Conservation (phyloP, 2,888 invertebrate species). For the Eudasyphora cyanicolor region DNA sequence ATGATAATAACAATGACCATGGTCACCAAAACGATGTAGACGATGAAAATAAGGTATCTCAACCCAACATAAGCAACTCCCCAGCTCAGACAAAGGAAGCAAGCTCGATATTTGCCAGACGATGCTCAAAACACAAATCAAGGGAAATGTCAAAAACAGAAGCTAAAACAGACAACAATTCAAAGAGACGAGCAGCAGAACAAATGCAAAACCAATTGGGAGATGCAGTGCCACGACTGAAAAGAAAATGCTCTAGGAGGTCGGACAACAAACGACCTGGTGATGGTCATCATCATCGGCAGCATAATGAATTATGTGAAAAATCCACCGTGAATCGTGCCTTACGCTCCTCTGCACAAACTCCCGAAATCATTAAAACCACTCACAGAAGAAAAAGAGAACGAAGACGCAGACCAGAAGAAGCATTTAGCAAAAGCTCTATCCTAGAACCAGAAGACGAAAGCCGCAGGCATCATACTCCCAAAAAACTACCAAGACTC, state of each 20-base stretch:
- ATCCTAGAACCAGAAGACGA: neutral
- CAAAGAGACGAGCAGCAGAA: neutral
- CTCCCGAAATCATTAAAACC: neutral
- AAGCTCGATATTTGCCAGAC: neutral
- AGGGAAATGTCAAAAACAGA: neutral
- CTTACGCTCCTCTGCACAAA: neutral
- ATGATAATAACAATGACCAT: neutral
- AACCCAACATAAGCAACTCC: no score
- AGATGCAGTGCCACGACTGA: neutral
- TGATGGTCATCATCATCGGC: neutral
- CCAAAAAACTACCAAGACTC: neutral
- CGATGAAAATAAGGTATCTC: neutral
- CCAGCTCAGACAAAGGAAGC: neutral
- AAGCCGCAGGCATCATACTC: neutral
- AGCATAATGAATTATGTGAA: neutral
- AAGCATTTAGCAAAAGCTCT: neutral
- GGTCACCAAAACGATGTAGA: neutral
- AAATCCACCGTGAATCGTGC: neutral
- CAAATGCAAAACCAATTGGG: neutral
- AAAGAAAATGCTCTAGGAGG: neutral
- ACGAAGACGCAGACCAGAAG: neutral
- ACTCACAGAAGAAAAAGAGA: neutral
- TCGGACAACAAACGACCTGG: neutral
- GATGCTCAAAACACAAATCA: neutral
- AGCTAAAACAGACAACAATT: neutral